Evolutionary conservation across 2,888 invertebrate species (phyloP).

Genomic region (Atethmia centrago): DNA sequence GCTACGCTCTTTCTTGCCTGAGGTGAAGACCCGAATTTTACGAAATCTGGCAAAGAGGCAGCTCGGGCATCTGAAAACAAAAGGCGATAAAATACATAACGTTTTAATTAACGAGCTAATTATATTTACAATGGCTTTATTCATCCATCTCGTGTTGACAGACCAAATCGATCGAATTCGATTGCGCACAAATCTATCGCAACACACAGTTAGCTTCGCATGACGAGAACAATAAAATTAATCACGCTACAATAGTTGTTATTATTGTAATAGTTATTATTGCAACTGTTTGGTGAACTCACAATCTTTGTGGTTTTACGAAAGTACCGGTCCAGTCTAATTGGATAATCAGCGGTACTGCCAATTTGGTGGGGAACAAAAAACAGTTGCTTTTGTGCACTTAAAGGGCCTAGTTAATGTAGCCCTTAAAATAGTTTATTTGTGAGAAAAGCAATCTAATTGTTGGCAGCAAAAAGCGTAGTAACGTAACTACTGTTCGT

Average conservation of each 20-base stretch:
- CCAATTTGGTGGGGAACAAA: slow-evolving; percentile 43
- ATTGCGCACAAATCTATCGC: slow-evolving; percentile 58
- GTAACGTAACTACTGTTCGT: slow-evolving; percentile 7
- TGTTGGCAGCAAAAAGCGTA: slow-evolving; percentile 14
- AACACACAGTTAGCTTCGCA: slow-evolving; percentile 65
- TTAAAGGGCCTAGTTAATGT: slow-evolving; percentile 27
- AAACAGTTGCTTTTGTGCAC: slow-evolving; percentile 13
- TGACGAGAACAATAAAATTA: slow-evolving; percentile 66
- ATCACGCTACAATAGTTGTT: slow-evolving; percentile 57
- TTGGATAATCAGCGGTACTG: slow-evolving; percentile 49
- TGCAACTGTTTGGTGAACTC: slow-evolving; percentile 60
- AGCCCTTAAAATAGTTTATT: slow-evolving; percentile 3
- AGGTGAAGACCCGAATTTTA: neutral
- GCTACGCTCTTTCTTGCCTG: no score
- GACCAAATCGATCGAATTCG: slow-evolving; percentile 35
- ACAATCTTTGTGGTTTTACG: slow-evolving; percentile 59
- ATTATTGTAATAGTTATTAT: slow-evolving; percentile 36
- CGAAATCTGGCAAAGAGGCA: neutral
- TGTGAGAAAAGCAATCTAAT: slow-evolving; percentile 24
- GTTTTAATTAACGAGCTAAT: neutral
- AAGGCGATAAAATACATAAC: no score
- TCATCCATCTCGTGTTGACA: slow-evolving; percentile 36
- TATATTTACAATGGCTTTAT: slow-evolving; percentile 35
- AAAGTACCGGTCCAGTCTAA: slow-evolving; percentile 44
- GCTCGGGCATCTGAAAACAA: neutral